Conservation (phyloP, 2,113 vertebrate species). For the Amblyornis subalaris region DNA sequence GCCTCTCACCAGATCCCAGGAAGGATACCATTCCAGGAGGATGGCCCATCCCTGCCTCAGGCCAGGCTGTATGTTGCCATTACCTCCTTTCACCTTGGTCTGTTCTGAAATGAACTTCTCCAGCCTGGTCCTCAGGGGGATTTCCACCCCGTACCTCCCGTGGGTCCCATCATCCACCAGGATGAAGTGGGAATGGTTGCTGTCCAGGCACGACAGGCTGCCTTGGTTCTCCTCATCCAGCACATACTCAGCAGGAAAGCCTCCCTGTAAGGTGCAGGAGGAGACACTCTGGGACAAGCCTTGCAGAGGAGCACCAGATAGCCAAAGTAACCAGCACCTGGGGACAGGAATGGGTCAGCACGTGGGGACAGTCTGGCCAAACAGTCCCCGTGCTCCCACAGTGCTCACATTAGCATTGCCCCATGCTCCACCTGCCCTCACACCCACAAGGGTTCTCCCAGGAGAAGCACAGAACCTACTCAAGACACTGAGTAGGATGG, state of each 20-base stretch:
- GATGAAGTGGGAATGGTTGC: slow-evolving; percentile 94
- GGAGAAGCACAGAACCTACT: neutral
- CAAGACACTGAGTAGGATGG: neutral
- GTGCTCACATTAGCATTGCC: neutral
- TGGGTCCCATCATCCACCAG: slow-evolving; percentile 92
- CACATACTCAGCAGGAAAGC: slow-evolving; percentile 83
- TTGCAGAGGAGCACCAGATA: neutral
- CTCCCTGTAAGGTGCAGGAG: slow-evolving; percentile 69
- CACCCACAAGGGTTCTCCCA: neutral
- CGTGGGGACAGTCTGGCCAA: neutral
- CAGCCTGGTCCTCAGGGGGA: slow-evolving; percentile 80
- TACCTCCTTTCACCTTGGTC: slow-evolving; percentile 77
- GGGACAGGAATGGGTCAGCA: neutral
- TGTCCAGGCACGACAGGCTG: slow-evolving; percentile 85
- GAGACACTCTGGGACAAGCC: neutral
- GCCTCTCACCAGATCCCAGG: neutral
- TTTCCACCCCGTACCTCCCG: slow-evolving; percentile 84
- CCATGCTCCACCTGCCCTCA: neutral
- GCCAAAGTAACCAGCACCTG: neutral
- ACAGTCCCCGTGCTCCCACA: neutral
- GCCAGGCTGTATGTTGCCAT: accelerated
- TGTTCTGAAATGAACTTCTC: slow-evolving; percentile 89
- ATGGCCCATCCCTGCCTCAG: neutral
- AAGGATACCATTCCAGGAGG: neutral
- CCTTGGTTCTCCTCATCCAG: slow-evolving; percentile 85